phyloP scores from a whole-genome alignment of 2,113 vertebrate species.

The Scomber scombrus region DNA sequence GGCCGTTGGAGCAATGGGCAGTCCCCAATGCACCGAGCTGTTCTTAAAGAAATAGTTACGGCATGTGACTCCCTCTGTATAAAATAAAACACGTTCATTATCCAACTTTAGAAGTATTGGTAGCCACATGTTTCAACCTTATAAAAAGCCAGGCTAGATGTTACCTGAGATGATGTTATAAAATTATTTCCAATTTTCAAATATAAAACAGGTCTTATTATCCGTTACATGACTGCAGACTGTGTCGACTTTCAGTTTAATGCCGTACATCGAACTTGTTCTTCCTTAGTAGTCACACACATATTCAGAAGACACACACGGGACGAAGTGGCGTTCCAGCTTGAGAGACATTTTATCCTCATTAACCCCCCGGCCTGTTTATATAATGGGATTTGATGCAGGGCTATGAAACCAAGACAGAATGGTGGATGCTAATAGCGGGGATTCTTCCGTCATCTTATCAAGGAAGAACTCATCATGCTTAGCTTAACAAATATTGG shows the following conservation, averaged over 20 bases:
- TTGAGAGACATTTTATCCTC: slow-evolving; percentile 44
- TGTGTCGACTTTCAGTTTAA: not conserved
- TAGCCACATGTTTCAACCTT: too few species aligned
- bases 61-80: too few species aligned
- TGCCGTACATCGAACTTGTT: slow-evolving; percentile 1
- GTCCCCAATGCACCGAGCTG: too few species aligned
- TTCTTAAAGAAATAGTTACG: too few species aligned
- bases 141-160: too few species aligned
- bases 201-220: not conserved
- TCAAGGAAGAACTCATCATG: slow-evolving; percentile 70
- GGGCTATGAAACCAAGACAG: slow-evolving; percentile 54
- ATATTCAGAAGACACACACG: slow-evolving; percentile 21
- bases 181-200: not conserved
- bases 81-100: too few species aligned
- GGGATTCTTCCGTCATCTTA: slow-evolving; percentile 63
- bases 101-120: too few species aligned
- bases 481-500: slow-evolving; percentile 68
- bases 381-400: slow-evolving; percentile 67
- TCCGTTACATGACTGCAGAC: not conserved
- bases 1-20: too few species aligned
- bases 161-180: too few species aligned
- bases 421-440: slow-evolving; percentile 59
- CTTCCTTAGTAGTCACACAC: slow-evolving; percentile 7
- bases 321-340: slow-evolving; percentile 32
- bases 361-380: slow-evolving; percentile 64